Percentiles rank a stretch among this genome's conserved stretches.
Evolutionary conservation across 2,113 vertebrate species (phyloP).

Genomic region (Pionites leucogaster): DNA sequence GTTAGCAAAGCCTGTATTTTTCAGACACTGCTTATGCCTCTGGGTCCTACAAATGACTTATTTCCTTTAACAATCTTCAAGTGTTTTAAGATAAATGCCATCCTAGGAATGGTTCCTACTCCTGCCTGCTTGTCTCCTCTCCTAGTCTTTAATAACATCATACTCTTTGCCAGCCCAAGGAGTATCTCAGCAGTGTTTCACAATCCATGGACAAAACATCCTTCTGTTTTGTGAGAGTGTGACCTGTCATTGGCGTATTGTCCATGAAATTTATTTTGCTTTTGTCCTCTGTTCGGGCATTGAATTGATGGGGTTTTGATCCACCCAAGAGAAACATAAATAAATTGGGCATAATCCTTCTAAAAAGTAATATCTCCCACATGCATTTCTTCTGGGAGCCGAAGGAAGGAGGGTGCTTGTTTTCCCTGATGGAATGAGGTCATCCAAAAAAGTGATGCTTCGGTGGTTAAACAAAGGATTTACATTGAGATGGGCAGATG

Average conservation of each 20-base stretch:
- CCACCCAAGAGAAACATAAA: conserved; percentile 21
- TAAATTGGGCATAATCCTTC: neutral
- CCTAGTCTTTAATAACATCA: neutral
- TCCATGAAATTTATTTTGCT: conserved; percentile 26
- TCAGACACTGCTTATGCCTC: neutral
- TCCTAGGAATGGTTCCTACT: neutral
- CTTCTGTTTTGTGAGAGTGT: conserved; percentile 15
- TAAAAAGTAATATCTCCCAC: neutral
- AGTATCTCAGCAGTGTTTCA: conserved; percentile 2
- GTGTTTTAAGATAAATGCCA: neutral
- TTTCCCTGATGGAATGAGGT: neutral
- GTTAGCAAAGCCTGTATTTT: neutral
- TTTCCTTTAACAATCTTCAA: neutral
- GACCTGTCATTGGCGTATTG: neutral
- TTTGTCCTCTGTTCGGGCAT: conserved; percentile 17
- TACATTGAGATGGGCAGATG: neutral
- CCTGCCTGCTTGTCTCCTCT: neutral
- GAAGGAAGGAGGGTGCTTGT: neutral
- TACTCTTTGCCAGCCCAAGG: neutral
- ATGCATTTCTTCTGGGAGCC: neutral
- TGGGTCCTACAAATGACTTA: neutral
- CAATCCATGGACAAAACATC: neutral
- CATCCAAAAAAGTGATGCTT: neutral
- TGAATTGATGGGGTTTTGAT: neutral
- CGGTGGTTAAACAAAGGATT: neutral